Percentiles rank a stretch among this genome's conserved stretches.
Conservation (phyloP, 2,797 vertebrate genomes). For the Bovichtus diacanthus region DNA sequence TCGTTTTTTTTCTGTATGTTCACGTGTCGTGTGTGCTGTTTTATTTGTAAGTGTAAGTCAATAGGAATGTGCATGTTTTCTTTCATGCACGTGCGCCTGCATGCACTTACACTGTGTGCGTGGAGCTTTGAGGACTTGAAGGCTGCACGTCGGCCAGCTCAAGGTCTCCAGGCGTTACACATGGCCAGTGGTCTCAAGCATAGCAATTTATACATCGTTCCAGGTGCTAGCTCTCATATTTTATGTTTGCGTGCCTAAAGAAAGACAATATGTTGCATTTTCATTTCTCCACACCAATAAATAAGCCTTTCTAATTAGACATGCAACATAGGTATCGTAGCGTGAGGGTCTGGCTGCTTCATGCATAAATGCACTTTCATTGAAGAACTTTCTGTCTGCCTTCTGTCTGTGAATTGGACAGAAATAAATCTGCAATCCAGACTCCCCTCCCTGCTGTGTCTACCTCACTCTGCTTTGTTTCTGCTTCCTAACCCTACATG, state of each 20-base stretch:
- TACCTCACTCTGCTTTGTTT: conserved; percentile 16
- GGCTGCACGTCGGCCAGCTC: background rate
- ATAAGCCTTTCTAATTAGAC: background rate
- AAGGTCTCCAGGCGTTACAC: conserved; percentile 7
- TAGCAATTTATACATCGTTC: conserved; percentile 27
- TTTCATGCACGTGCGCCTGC: background rate
- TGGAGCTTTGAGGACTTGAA: background rate
- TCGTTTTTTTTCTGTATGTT: too few species aligned
- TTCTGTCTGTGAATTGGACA: conserved; percentile 7
- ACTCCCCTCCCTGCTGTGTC: conserved; percentile 16
- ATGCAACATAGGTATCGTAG: background rate
- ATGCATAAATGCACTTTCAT: conserved; percentile 16
- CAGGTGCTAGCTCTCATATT: background rate
- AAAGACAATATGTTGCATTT: background rate
- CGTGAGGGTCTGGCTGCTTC: conserved; percentile 12
- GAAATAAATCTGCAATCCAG: conserved; percentile 20
- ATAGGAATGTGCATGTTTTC: background rate
- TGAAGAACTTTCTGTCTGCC: conserved; percentile 12
- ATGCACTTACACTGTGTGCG: background rate
- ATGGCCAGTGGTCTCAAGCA: conserved; percentile 1
- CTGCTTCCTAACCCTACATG: background rate
- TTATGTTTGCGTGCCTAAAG: background rate
- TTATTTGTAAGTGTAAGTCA: background rate
- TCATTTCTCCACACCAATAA: background rate
- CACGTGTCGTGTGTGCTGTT: background rate